Conservation (phyloP, 2,113 vertebrate species). For the Garra rufa region DNA sequence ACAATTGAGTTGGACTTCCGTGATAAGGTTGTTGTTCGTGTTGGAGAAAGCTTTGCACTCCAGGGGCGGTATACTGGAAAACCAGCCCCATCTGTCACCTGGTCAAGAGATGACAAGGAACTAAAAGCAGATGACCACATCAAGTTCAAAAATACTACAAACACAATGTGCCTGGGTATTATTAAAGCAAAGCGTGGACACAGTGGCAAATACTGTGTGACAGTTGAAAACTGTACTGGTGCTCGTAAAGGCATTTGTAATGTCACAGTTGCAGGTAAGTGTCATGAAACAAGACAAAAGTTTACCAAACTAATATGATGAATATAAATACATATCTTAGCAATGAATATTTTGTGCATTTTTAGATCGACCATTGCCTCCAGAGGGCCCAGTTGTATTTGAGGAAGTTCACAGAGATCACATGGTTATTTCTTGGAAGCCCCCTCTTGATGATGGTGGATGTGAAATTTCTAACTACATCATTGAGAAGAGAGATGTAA, state of each 20-base stretch:
- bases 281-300: background rate
- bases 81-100: constrained; percentile 88
- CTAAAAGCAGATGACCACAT: constrained; percentile 86
- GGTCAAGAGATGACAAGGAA: constrained; percentile 88
- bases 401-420: constrained; percentile 93
- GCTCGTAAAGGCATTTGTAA: constrained; percentile 92
- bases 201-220: constrained; percentile 91
- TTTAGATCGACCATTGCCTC: constrained; percentile 91
- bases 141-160: constrained; percentile 86
- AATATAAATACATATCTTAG: background rate
- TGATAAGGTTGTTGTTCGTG: constrained; percentile 89
- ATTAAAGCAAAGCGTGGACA: constrained; percentile 88
- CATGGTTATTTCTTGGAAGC: constrained; percentile 97
- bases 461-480: constrained; percentile 93
- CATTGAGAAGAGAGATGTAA: constrained; percentile 91
- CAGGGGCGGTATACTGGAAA: constrained; percentile 93
- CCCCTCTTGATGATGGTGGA: constrained; percentile 93
- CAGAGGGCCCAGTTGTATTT: constrained; percentile 93
- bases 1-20: constrained; percentile 95
- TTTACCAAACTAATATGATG: background rate
- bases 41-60: constrained; percentile 91
- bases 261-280: constrained; percentile 90
- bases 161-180: constrained; percentile 86
- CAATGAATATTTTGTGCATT: constrained; percentile 16
- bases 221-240: constrained; percentile 93